Base-by-base conservation (phyloP, 1,140 invertebrate species). In the Campodea augens region DNA sequence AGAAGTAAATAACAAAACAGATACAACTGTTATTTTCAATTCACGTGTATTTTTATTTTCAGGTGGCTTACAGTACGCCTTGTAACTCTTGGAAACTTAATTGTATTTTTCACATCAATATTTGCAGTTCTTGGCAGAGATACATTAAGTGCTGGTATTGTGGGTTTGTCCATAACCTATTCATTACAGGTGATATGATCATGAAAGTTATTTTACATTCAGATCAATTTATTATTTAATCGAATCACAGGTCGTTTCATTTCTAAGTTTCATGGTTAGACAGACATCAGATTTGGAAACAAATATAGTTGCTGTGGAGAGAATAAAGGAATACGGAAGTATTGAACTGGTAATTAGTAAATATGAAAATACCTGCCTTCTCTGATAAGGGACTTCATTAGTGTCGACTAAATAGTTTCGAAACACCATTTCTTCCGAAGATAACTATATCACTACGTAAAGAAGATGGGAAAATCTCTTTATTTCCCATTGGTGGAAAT, bases 21-120 rank as follows among this genome's bases (percentile, higher is more conserved):
- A n/a, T n/a, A n/a, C n/a, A n/a, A n/a, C n/a, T n/a, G n/a, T n/a
- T n/a, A n/a, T n/a, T n/a, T n/a, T n/a, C n/a, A n/a, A n/a, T n/a
- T n/a, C n/a, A n/a, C n/a, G n/a, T n/a, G n/a, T n/a, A n/a, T n/a
- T n/a, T n/a, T n/a, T n/a, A n/a, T n/a, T n/a, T n/a, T n/a, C 27
- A 7, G 27, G 57, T 97, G 91, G 91, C 64, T 95, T 21, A 81
- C 86, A 1, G 71, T 96, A 4, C 67, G 89, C 23, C 66, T 97
- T 43, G 91, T 96, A 63, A 86, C 91, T 72, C 75, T 91, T 41
- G 88, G 87, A 44, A 92, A 92, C 64, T 62, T 85, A 27, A 85
- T 96, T 49, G 88, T 96, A 47, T 75, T 96, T 53, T 86, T 84
- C 57, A 73, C 89, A 41, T 78, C 86, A 1, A 54, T 93, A 19